Evolutionary conservation across 2,888 invertebrate species (phyloP).

Genomic region (Aspidiotus destructor): DNA sequence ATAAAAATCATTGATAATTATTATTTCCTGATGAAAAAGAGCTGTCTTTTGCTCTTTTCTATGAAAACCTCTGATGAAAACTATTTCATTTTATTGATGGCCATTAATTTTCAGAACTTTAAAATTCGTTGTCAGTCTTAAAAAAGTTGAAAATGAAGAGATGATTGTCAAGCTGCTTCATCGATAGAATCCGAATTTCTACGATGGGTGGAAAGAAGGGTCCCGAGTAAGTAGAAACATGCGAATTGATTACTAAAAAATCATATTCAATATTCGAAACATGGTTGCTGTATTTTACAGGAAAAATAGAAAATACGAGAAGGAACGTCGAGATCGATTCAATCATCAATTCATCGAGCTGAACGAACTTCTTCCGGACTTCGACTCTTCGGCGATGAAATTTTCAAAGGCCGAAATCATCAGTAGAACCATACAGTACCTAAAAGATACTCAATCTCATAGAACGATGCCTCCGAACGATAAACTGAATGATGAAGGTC

Average conservation of each 20-base stretch:
- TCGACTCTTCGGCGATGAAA: slow-evolving; percentile 38
- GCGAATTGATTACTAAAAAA: neutral
- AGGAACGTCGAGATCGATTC: slow-evolving; percentile 39
- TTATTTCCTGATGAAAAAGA: too few species aligned
- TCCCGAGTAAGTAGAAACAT: slow-evolving; percentile 35
- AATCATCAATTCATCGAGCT: slow-evolving; percentile 41
- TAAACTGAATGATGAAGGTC: slow-evolving; percentile 14
- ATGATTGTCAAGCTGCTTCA: too few species aligned
- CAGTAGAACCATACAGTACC: slow-evolving; percentile 39
- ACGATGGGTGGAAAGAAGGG: slow-evolving; percentile 36
- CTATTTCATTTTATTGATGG: too few species aligned
- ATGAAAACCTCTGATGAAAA: too few species aligned
- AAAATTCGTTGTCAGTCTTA: too few species aligned
- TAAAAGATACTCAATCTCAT: slow-evolving; percentile 38
- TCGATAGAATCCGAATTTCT: too few species aligned
- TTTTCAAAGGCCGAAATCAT: slow-evolving; percentile 40
- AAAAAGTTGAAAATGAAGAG: too few species aligned
- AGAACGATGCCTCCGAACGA: neutral
- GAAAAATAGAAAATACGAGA: slow-evolving; percentile 39
- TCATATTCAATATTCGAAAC: neutral
- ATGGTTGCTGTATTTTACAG: slow-evolving; percentile 31
- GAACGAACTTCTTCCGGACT: slow-evolving; percentile 41
- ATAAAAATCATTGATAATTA: too few species aligned
- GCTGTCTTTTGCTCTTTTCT: too few species aligned
- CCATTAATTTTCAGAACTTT: too few species aligned